Percentiles rank a stretch among this genome's conserved stretches.
Evolutionary conservation across 2,888 invertebrate genomes (phyloP).

Genomic region (Petrophora chlorosata): DNA sequence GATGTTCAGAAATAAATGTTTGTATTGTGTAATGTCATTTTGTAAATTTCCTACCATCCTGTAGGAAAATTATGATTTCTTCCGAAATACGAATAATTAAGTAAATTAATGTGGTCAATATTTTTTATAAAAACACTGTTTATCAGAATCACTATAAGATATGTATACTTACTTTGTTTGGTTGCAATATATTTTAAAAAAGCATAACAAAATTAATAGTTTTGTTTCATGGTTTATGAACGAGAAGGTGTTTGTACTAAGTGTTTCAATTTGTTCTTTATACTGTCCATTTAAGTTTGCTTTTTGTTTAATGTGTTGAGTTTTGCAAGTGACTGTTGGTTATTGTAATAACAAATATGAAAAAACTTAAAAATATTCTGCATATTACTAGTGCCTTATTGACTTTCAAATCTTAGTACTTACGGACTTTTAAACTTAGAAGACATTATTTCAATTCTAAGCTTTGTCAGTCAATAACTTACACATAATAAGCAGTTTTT

Average conservation of each 20-base stretch:
- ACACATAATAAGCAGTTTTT: constrained; percentile 63
- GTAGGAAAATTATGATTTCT: too few relatives aligned
- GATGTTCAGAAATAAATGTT: too few relatives aligned
- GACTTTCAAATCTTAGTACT: constrained; percentile 66
- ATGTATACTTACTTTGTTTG: constrained; percentile 14
- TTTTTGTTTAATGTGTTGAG: constrained; percentile 46
- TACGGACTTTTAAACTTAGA: background rate
- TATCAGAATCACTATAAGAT: constrained; percentile 9
- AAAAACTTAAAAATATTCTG: constrained; percentile 60
- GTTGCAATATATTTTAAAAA: constrained; percentile 53
- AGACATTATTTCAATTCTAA: constrained; percentile 31
- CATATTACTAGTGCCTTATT: constrained; percentile 74
- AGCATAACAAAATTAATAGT: constrained; percentile 43
- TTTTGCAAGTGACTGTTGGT: constrained; percentile 53
- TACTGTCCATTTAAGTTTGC: constrained; percentile 66
- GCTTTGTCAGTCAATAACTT: constrained; percentile 69
- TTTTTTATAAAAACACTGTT: constrained; percentile 42
- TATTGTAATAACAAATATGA: constrained; percentile 73
- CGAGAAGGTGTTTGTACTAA: constrained; percentile 61
- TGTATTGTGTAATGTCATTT: too few relatives aligned
- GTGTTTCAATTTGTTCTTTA: constrained; percentile 72
- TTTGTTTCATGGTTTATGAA: constrained; percentile 54
- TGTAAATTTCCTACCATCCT: too few relatives aligned
- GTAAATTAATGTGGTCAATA: too few relatives aligned
- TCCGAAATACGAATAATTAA: too few relatives aligned